Conservation (phyloP, 2,113 vertebrate genomes). For the Dolichotis patagonum region DNA sequence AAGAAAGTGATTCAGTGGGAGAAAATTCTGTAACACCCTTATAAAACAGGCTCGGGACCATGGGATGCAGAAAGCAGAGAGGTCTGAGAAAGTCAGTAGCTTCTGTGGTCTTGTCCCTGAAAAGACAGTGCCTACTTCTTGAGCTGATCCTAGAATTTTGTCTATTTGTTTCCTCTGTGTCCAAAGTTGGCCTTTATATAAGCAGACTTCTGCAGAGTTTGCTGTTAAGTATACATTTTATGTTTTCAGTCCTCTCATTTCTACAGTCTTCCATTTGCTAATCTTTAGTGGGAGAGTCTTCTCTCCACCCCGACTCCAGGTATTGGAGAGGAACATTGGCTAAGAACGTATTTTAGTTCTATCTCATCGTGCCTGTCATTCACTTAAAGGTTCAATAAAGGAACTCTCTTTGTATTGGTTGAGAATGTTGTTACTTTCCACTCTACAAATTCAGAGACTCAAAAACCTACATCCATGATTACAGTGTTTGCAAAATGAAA, state of each 20-base stretch:
- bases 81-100: accelerated
- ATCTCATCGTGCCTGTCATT: not conserved
- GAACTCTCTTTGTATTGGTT: not conserved
- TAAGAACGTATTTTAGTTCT: not conserved
- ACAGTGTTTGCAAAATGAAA: not conserved
- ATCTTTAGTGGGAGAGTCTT: not conserved
- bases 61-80: not conserved
- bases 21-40: not conserved
- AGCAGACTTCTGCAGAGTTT: not conserved
- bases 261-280: not conserved
- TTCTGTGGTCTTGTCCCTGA: not conserved
- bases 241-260: not conserved
- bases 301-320: not conserved
- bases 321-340: not conserved
- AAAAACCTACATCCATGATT: not conserved
- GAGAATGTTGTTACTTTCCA: not conserved
- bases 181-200: not conserved
- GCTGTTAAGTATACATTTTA: not conserved
- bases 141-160: not conserved
- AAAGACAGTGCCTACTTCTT: not conserved
- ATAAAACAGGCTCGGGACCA: not conserved
- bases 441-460: not conserved
- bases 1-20: not conserved
- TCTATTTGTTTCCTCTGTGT: not conserved
- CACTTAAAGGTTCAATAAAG: not conserved